A percentile compares a stretch with the other conserved stretches of the same genome.
Evolutionary conservation across 2,113 vertebrate genomes (phyloP).

Genomic region (Arizona elegans): DNA sequence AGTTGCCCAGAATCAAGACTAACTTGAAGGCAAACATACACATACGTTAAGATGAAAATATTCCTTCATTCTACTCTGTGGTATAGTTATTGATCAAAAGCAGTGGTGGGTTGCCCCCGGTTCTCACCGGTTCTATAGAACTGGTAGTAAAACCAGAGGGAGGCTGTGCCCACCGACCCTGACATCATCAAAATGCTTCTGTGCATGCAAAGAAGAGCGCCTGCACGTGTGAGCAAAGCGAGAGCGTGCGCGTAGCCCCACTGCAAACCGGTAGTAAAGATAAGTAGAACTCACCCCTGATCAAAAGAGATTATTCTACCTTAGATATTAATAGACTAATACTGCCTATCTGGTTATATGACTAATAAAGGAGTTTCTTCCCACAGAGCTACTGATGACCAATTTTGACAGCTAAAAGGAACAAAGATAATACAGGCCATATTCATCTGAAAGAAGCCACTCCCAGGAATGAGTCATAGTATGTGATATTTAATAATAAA

Average conservation of each 20-base stretch:
- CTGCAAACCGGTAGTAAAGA: too few species aligned
- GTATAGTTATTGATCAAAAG: constrained; percentile 46
- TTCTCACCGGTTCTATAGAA: too few species aligned
- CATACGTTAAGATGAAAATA: constrained; percentile 8
- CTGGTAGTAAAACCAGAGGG: too few species aligned
- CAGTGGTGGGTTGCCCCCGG: too few species aligned
- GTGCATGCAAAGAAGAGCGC: too few species aligned
- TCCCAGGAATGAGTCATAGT: constrained; percentile 51
- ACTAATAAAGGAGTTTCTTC: constrained; percentile 64
- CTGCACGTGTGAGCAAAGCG: too few species aligned
- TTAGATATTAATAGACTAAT: constrained; percentile 53
- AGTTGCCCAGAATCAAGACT: neutral
- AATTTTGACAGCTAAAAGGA: constrained; percentile 55
- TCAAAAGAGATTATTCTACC: constrained; percentile 36
- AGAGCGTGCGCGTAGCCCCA: too few species aligned
- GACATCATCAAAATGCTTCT: too few species aligned
- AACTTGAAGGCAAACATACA: neutral
- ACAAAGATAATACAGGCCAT: constrained; percentile 51
- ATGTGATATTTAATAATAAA: constrained; percentile 26
- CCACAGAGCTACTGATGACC: constrained; percentile 51
- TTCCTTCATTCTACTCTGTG: constrained; percentile 31
- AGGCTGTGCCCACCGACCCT: too few species aligned
- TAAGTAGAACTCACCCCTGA: constrained; percentile 3
- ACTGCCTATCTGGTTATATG: constrained; percentile 51
- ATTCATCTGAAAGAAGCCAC: constrained; percentile 41